Conservation (phyloP, 1,140 invertebrate genomes). For the Procambarus clarkii region DNA sequence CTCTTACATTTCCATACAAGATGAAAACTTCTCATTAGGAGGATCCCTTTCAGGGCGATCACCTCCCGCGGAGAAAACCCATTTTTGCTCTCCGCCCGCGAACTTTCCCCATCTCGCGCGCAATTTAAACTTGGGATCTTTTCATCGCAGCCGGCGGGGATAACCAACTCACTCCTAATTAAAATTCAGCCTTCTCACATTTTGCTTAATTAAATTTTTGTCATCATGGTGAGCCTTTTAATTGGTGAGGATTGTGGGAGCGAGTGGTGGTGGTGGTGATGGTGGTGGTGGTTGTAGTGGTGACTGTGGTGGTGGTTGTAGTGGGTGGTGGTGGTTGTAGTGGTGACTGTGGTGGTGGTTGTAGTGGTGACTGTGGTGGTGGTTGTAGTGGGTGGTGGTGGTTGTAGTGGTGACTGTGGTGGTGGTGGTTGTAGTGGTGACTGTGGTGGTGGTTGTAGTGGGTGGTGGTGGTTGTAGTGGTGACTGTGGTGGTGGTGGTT, state of each 20-base stretch:
- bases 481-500: not conserved
- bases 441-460: too few relatives aligned
- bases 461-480: too few relatives aligned
- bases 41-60: conserved; percentile 62
- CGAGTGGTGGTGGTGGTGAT: not conserved
- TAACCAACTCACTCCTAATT: conserved; percentile 70
- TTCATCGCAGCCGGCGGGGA: conserved; percentile 54
- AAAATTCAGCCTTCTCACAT: conserved; percentile 72
- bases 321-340: not conserved
- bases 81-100: conserved; percentile 52
- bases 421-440: too few relatives aligned
- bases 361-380: too few relatives aligned
- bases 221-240: conserved; percentile 71
- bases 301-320: too few relatives aligned
- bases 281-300: too few relatives aligned
- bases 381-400: not conserved
- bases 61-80: conserved; percentile 66
- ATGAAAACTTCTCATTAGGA: conserved; percentile 68
- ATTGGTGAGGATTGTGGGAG: conserved; percentile 60
- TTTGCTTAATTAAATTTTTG: conserved; percentile 73
- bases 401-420: not conserved
- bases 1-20: conserved; percentile 64
- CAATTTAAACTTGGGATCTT: conserved; percentile 72
- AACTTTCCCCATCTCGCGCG: conserved; percentile 62
- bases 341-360: not conserved